A percentile compares a stretch with the other conserved stretches of the same genome.
These are phyloP conservation scores for Mobula birostris DNA, from an alignment of 2,113 vertebrate species.

Conservation along the genomic window DNA sequence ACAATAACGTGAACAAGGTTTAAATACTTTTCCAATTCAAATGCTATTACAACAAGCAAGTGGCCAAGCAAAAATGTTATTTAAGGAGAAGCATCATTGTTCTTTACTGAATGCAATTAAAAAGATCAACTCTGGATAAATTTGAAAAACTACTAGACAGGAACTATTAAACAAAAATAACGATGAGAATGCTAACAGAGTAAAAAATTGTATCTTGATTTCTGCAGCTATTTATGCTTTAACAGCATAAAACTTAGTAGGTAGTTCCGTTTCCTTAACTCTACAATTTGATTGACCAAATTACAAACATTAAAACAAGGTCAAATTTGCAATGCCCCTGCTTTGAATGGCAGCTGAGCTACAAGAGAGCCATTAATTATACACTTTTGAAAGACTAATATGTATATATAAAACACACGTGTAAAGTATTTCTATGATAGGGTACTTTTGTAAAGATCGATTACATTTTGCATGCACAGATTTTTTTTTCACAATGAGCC, in stretches of 20 bases:
- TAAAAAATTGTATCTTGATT: background rate
- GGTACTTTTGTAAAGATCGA: background rate
- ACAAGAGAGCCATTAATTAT: background rate
- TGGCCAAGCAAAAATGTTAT: background rate
- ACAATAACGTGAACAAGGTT: background rate
- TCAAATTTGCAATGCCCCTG: background rate
- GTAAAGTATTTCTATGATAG: background rate
- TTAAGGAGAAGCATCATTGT: background rate
- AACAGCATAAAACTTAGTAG: background rate
- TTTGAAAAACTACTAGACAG: background rate
- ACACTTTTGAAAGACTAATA: background rate
- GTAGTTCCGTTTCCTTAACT: background rate
- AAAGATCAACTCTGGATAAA: background rate
- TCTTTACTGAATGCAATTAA: background rate
- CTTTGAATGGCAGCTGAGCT: background rate
- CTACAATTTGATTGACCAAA: background rate
- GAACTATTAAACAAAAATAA: background rate
- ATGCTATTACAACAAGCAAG: background rate
- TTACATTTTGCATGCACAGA: background rate
- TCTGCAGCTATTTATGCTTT: background rate
- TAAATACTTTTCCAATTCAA: background rate
- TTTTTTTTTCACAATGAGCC: background rate
- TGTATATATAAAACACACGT: background rate
- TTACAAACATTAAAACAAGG: background rate
- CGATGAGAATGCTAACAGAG: background rate